Percentiles rank a stretch among this genome's conserved stretches.
phyloP scores from a whole-genome alignment of 2,888 invertebrate genomes.

The Drosophila macrospina region DNA sequence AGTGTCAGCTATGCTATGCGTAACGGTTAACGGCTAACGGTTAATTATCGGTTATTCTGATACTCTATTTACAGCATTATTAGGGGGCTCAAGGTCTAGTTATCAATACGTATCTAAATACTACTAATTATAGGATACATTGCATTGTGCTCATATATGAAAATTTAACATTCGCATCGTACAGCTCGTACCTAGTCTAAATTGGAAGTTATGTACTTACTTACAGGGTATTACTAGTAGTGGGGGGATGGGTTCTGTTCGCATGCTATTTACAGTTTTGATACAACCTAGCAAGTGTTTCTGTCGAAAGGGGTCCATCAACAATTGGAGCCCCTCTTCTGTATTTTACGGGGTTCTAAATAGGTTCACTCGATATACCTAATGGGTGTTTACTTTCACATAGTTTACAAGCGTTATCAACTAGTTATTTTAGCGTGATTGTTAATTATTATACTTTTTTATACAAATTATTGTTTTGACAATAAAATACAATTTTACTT shows the following conservation, averaged over 20 bases:
- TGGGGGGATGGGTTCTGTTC: conserved; percentile 10
- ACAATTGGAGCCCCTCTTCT: conserved; percentile 48
- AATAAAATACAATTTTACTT: conserved; percentile 60
- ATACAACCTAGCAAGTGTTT: conserved; percentile 82
- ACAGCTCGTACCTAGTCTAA: conserved; percentile 33
- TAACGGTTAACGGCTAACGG: conserved; percentile 28
- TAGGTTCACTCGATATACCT: conserved; percentile 77
- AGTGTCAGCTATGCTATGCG: conserved; percentile 17
- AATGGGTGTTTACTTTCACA: conserved; percentile 72
- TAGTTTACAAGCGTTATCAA: conserved; percentile 62
- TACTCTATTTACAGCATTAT: conserved; percentile 48
- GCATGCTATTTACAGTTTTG: conserved; percentile 69
- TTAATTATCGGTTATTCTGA: conserved; percentile 25
- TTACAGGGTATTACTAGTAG: conserved; percentile 21
- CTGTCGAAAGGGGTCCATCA: conserved; percentile 40
- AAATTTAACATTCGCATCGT: conserved; percentile 66
- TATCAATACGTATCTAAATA: conserved; percentile 52
- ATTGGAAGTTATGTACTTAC: conserved; percentile 11
- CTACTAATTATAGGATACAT: conserved; percentile 83
- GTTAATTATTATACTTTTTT: conserved; percentile 26
- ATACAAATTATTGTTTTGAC: conserved; percentile 55
- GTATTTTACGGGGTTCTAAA: conserved; percentile 42
- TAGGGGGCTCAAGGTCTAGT: conserved; percentile 43
- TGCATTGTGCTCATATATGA: conserved; percentile 82
- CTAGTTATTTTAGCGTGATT: conserved; percentile 35